Base-by-base conservation (phyloP, 2,888 invertebrate species). In the Diplolepis rosae region DNA sequence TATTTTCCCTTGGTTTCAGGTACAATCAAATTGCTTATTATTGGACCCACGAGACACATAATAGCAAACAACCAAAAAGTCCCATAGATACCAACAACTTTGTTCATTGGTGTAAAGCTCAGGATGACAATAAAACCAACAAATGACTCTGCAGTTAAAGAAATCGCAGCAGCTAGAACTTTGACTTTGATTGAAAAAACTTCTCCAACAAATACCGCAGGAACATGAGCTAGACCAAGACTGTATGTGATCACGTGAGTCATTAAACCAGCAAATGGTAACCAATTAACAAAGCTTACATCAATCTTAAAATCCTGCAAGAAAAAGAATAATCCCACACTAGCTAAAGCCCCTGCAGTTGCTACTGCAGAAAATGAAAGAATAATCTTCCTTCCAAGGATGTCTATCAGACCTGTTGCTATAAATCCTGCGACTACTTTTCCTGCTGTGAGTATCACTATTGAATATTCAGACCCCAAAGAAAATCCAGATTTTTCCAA, bases 1-100 rank as follows among this genome's bases (percentile, higher is more conserved):
- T 91, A 91, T 78, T 92, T 92, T 0, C 92, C 92, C 77, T 92
- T 92, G 0, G 92, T 92, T 85, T 92, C 92, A 2, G 92, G 92
- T 2, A 92, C 89, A 74, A 91, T 84, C 51, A 90, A 73, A 73
- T 90, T 81, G 79, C 91, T 91, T 80, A 92, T 91, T 73, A 91
- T 79, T 18, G 92, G 91, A 24, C 92, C 92, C 2, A 61, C 7
- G 13, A 61, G 22, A 32, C 56, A 61, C 39, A 61, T 61, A 4
- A 39, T 24, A 13, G 90, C 90, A 74, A 92, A 92, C 30, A 90
- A 89, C 91, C 91, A 92, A 81, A 92, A 92, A 0, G 90, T 91
- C 18, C 91, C 89, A 73, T 91, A 90, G 45, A 89, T 89, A 1
- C 91, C 92, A 67, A 91, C 89, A 79, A 86, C 87, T 77, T 90